phyloP scores from a whole-genome alignment of 2,888 invertebrate genomes.

The Maniola hyperantus region DNA sequence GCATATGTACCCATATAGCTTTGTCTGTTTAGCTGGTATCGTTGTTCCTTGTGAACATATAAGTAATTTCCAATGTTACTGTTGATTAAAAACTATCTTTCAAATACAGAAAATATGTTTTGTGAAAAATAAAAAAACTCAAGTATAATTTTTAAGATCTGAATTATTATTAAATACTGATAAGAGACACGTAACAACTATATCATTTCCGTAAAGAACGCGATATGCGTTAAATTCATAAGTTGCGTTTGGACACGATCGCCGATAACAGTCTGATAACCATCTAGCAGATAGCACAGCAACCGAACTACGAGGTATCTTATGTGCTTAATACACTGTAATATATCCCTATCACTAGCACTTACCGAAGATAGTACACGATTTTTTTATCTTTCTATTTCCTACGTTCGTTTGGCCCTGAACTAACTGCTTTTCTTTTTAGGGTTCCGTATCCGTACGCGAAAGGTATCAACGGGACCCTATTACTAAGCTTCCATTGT shows the following conservation, averaged over 20 bases:
- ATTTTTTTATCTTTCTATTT: constrained; percentile 32
- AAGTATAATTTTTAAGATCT: not conserved
- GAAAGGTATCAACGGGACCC: not conserved
- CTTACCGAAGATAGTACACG: constrained; percentile 42
- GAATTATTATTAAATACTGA: constrained; percentile 1
- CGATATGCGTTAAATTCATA: constrained; percentile 31
- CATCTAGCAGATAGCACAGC: constrained; percentile 60
- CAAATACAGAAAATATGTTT: not conserved
- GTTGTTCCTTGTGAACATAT: too few relatives aligned
- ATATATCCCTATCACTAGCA: constrained; percentile 28
- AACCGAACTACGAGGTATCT: constrained; percentile 31
- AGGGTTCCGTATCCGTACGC: too few relatives aligned
- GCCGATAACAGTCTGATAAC: constrained; percentile 62
- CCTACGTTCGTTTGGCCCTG: constrained; percentile 35
- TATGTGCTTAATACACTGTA: constrained; percentile 36
- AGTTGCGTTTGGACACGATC: constrained; percentile 56
- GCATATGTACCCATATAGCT: too few relatives aligned
- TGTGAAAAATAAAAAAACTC: not conserved
- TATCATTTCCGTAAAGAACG: constrained; percentile 26
- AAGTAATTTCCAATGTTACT: too few relatives aligned
- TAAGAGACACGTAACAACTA: constrained; percentile 16
- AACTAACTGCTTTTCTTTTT: constrained; percentile 19
- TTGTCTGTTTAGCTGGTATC: too few relatives aligned
- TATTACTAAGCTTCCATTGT: too few relatives aligned
- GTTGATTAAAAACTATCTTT: not conserved